phyloP scores from a whole-genome alignment of 2,888 invertebrate genomes.

The Melanostoma scalare region DNA sequence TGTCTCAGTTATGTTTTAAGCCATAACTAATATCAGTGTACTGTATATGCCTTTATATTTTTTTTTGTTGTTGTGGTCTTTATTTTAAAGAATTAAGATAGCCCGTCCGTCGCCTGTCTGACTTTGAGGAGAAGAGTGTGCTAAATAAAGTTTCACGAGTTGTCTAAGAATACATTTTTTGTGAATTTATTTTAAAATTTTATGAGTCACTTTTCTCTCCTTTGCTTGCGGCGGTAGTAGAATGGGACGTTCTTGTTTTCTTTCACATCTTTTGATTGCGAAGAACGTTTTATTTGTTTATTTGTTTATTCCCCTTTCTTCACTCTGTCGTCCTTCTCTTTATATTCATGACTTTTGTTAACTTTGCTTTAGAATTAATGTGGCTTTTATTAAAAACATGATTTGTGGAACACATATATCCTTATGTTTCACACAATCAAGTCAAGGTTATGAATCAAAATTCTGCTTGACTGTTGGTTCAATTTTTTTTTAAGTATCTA shows the following conservation, averaged over 20 bases:
- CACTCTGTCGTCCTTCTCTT: constrained; percentile 48
- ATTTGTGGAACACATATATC: background rate
- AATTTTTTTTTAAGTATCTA: constrained; percentile 5
- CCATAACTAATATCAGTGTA: background rate
- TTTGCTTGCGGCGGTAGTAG: constrained; percentile 33
- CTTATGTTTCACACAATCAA: constrained; percentile 35
- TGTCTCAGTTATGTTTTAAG: background rate
- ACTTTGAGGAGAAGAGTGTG: constrained; percentile 70
- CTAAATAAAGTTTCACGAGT: constrained; percentile 71
- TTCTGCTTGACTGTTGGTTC: constrained; percentile 7
- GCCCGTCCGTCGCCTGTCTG: constrained; percentile 64
- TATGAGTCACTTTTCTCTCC: constrained; percentile 62
- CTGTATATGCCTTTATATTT: constrained; percentile 4
- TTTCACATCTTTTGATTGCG: constrained; percentile 64
- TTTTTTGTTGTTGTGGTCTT: constrained; percentile 11
- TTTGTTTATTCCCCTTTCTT: constrained; percentile 8
- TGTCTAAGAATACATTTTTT: constrained; percentile 52
- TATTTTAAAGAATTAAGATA: constrained; percentile 53
- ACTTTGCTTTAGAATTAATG: constrained; percentile 56
- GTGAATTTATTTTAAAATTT: constrained; percentile 56
- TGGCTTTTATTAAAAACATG: constrained; percentile 39
- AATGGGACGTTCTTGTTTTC: constrained; percentile 43
- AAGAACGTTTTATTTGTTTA: constrained; percentile 29
- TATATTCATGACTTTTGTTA: constrained; percentile 36
- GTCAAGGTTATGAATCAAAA: background rate